These are phyloP conservation scores for Nymphicus hollandicus DNA, from an alignment of 2,113 vertebrate genomes.

Conservation along the genomic window DNA sequence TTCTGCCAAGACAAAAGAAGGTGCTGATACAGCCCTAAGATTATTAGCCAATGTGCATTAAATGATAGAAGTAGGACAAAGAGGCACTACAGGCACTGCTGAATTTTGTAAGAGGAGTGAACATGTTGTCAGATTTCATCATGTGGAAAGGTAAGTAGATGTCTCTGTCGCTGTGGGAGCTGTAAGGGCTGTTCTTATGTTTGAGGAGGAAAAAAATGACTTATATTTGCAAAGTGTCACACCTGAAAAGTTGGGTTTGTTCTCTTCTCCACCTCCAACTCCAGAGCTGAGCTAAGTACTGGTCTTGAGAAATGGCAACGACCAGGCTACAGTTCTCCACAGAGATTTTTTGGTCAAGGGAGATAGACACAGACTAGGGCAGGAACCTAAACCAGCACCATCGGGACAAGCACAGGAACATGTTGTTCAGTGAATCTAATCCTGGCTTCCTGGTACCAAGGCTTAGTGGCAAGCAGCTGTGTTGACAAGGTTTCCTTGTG, in stretches of 20 bases:
- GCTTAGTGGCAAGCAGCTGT: background rate
- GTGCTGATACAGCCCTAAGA: background rate
- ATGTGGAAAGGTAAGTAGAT: background rate
- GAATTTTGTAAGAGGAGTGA: background rate
- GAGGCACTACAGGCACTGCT: background rate
- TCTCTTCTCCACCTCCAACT: background rate
- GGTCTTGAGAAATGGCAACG: background rate
- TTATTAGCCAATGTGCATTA: background rate
- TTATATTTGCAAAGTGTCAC: background rate
- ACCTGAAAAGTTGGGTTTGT: background rate
- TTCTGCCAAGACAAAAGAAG: slow-evolving; percentile 18
- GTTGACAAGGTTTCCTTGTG: background rate
- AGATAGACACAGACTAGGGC: background rate
- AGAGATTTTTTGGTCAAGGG: background rate
- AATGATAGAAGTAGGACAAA: background rate
- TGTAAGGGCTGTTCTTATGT: background rate
- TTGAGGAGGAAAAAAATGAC: background rate
- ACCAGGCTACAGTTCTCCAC: background rate
- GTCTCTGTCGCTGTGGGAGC: background rate
- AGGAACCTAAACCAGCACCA: background rate
- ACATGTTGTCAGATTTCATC: background rate
- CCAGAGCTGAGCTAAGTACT: background rate
- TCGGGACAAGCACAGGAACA: background rate
- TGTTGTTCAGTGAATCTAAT: background rate
- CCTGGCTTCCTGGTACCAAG: background rate